Conservation (phyloP, 2,797 vertebrate genomes). For the Prunella strophiata region DNA sequence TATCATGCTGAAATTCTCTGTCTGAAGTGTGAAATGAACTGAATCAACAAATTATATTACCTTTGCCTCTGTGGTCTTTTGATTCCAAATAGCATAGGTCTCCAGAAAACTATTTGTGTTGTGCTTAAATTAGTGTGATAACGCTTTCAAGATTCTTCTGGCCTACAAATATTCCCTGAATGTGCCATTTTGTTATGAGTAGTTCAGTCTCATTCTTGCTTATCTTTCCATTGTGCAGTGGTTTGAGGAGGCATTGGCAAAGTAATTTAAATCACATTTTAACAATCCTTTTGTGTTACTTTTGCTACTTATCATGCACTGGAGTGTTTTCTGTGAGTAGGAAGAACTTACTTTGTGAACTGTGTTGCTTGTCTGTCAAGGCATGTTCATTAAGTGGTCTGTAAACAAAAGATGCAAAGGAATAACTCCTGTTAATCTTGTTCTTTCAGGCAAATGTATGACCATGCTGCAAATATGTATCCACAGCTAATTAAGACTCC, state of each 20-base stretch:
- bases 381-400: background rate
- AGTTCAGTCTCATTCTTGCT: background rate
- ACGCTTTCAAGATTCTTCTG: background rate
- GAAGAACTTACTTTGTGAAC: background rate
- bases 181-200: background rate
- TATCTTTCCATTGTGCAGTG: background rate
- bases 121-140: background rate
- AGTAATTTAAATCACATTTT: background rate
- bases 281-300: background rate
- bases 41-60: background rate
- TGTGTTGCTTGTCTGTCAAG: background rate
- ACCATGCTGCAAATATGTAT: slow-evolving; percentile 90
- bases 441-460: slow-evolving; percentile 85
- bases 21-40: background rate
- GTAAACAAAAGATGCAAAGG: background rate
- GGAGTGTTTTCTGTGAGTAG: background rate
- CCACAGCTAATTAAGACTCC: slow-evolving; percentile 84
- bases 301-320: background rate
- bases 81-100: background rate
- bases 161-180: background rate
- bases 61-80: background rate
- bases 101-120: background rate
- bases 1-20: background rate
- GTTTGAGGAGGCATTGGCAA: background rate
- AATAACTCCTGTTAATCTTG: slow-evolving; percentile 36